Conservation (phyloP, 2,113 vertebrate species). For the Henicopernis longicauda region DNA sequence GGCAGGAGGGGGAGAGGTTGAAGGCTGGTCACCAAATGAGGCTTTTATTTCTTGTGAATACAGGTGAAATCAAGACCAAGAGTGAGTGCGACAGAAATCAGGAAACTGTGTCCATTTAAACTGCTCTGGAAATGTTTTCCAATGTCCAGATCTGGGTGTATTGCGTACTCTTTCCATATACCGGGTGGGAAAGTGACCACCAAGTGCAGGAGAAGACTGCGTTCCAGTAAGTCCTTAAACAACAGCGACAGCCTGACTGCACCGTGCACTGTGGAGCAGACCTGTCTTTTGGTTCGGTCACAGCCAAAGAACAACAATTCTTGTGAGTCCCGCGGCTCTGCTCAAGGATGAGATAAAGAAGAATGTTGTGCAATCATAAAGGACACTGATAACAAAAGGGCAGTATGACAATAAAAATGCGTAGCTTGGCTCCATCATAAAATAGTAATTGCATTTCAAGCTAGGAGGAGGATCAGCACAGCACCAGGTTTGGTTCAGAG, state of each 20-base stretch:
- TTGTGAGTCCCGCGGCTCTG: not conserved
- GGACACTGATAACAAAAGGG: not conserved
- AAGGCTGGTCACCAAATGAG: not conserved
- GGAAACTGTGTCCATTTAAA: not conserved
- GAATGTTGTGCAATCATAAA: rapidly evolving
- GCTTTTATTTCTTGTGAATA: not conserved
- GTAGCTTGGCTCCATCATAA: not conserved
- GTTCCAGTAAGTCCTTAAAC: not conserved
- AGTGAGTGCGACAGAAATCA: not conserved
- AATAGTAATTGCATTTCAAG: not conserved
- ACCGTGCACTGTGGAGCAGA: not conserved
- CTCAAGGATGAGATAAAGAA: not conserved
- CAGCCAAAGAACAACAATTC: not conserved
- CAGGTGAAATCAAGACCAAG: not conserved
- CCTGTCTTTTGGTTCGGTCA: not conserved
- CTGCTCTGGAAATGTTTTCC: not conserved
- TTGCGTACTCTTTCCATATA: not conserved
- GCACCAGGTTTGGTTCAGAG: not conserved
- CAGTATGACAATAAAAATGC: rapidly evolving
- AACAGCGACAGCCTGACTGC: not conserved
- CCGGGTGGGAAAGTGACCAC: rapidly evolving
- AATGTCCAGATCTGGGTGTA: rapidly evolving
- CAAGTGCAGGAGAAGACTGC: rapidly evolving
- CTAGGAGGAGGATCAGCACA: not conserved
- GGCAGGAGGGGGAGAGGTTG: not conserved